Base-by-base conservation (phyloP, 2,888 invertebrate species). In the Bursaphelenchus okinawaensis region DNA sequence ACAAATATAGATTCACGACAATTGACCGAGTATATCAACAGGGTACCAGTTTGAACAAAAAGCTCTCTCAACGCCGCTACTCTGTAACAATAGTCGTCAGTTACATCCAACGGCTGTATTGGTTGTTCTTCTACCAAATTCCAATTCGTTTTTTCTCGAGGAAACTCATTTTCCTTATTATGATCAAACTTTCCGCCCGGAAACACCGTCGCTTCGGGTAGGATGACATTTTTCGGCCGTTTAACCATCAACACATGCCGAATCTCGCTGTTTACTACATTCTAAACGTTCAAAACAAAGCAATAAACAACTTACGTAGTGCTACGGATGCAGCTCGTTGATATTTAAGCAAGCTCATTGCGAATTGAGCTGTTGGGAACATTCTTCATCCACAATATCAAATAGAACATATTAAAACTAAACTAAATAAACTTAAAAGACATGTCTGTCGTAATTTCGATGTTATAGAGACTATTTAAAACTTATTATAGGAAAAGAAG, bases 181-280 rank as follows among this genome's bases (percentile, higher is more conserved):
- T 86, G 81, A 71, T 90, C 89, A 58, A 87, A 84, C 60, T 87
- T 86, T 63, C 93, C 93, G n/a, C 93, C 93, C 31, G 93, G 92
- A 85, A 92, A 93, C 52, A 92, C 92, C 80, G 89, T 88, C 69
- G 88, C 86, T 80, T 89, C 89, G n/a, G 91, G 89, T 87, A 91
- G 88, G 83, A 88, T 89, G 1, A 88, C 87, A 61, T 89, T 89
- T 62, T 86, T 85, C 70, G 90, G 88, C 63, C 93, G 76, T 73
- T 85, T 84, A 63, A 87, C 76, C 83, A 87, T 83, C 40, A 87
- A 75, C 19, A 85, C 71, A 26, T 80, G 72, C 22, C 71, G 66
- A 9, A 63, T 20, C 31, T 77, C 56, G 8, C 62, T 72, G 64
- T 75, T 71, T 20, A 67, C 73, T 73, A 31, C 58, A 73, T 4